Base-by-base conservation (phyloP, 2,113 vertebrate species). In the Neolamprologus fasciatus region DNA sequence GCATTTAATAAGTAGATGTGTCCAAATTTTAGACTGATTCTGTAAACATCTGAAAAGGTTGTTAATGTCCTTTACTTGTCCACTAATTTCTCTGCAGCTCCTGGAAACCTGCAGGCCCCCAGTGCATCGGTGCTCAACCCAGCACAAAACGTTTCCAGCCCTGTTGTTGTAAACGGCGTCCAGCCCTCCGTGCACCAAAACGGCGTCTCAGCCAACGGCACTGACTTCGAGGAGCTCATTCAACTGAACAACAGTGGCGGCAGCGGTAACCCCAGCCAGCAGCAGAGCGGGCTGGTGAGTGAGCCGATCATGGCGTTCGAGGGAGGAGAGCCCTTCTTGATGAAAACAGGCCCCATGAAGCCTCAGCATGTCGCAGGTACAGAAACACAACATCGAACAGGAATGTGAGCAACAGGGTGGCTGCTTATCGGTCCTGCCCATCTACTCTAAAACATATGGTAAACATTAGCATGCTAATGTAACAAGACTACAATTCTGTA, bases 301-400 rank as follows among this genome's bases (percentile, higher is more conserved):
- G 94, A 98, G 82, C 94, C 97, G 37, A 97, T 98, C 93, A 95
- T 98, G 92, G 96, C 97, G n/a, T 98, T 98, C 0, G 96, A 97
- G 1, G 97, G 97, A 54, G 97, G 96, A 87, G 98, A 98, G 87
- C 95, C 97, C 10, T 99, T 98, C 95, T 96, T 98, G 92, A 98
- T 97, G 96, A 97, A 96, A 68, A 95, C 97, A 0, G 97, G 97
- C 88, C 96, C 98, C 7, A 98, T 99, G 93, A 96, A 98, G 85
- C 96, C 98, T 2, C 96, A 97, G 81, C 98, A 98, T 91, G 97
- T 99, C 35, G 98, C 98, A 97, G 98, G 98, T 99, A 92, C 5
- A 16, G 7, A 50, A 35, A 78, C 16, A 6, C 23, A 50, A 76
- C 16, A 19, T 26, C 42, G 1, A 50, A 50, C 42, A 50, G 42